A percentile compares a stretch with the other conserved stretches of the same genome.
Conservation (phyloP, 2,888 invertebrate genomes). For the Dione juno region DNA sequence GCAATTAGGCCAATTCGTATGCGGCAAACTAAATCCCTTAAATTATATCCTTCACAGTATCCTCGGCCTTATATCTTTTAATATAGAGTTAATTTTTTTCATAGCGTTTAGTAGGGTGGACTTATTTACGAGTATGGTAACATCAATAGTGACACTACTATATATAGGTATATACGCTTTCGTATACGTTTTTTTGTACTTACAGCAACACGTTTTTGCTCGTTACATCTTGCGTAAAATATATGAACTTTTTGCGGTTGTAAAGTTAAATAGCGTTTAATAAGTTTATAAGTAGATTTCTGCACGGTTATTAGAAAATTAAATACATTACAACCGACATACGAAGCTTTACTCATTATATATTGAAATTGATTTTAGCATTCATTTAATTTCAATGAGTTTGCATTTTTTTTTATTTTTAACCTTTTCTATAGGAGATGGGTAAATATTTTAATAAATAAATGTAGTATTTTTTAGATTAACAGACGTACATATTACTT, state of each 20-base stretch:
- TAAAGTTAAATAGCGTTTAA: slow-evolving; percentile 5
- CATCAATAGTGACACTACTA: slow-evolving; percentile 24
- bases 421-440: background rate
- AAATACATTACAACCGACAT: background rate
- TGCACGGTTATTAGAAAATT: background rate
- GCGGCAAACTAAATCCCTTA: slow-evolving; percentile 38
- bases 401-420: background rate
- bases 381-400: background rate
- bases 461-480: no score
- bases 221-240: slow-evolving; percentile 12
- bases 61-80: slow-evolving; percentile 13
- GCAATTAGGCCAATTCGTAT: slow-evolving; percentile 44
- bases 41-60: slow-evolving; percentile 14
- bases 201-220: slow-evolving; percentile 17
- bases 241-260: background rate
- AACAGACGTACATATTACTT: no score
- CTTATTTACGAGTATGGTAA: slow-evolving; percentile 7
- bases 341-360: background rate
- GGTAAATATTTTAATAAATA: background rate
- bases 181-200: slow-evolving; percentile 20
- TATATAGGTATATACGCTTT: slow-evolving; percentile 6
- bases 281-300: background rate
- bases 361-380: background rate
- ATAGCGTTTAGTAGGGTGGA: background rate
- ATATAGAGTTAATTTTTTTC: slow-evolving; percentile 1